phyloP scores from a whole-genome alignment of 2,113 vertebrate species.

The Octodon degus region DNA sequence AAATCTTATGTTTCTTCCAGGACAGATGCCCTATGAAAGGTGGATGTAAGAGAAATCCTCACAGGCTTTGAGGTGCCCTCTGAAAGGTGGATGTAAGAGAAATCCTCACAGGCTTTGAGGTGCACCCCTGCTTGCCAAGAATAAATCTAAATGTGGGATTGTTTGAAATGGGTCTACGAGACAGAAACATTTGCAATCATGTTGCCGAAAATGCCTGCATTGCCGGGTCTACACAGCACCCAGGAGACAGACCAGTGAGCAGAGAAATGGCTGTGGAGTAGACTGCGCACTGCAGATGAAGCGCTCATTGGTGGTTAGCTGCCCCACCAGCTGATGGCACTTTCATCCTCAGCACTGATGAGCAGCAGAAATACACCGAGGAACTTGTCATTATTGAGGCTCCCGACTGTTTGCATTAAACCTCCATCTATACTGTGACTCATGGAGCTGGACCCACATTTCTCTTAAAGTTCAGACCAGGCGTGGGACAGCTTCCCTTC shows the following conservation, averaged over 20 bases:
- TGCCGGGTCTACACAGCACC: constrained; percentile 64
- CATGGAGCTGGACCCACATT: constrained; percentile 36
- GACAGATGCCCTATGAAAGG: not conserved
- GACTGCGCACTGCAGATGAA: constrained; percentile 44
- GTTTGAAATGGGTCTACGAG: constrained; percentile 43
- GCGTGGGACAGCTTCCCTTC: not conserved
- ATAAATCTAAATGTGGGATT: constrained; percentile 51
- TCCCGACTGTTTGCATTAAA: constrained; percentile 46
- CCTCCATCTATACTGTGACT: constrained; percentile 49
- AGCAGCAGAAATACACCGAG: not conserved
- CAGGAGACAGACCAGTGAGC: constrained; percentile 73
- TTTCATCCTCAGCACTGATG: not conserved
- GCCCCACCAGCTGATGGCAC: not conserved
- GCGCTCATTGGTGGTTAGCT: not conserved
- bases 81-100: constrained; percentile 28
- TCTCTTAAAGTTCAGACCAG: constrained; percentile 39
- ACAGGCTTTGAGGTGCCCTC: not conserved
- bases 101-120: not conserved
- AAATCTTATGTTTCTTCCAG: constrained; percentile 41
- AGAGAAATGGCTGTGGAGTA: constrained; percentile 71
- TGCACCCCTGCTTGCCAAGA: constrained; percentile 39
- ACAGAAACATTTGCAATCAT: constrained; percentile 69
- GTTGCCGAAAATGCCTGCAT: constrained; percentile 71
- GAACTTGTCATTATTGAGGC: constrained; percentile 66
- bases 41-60: constrained; percentile 40